phyloP scores from a whole-genome alignment of 1,140 invertebrate species.

The Diprion similis region DNA sequence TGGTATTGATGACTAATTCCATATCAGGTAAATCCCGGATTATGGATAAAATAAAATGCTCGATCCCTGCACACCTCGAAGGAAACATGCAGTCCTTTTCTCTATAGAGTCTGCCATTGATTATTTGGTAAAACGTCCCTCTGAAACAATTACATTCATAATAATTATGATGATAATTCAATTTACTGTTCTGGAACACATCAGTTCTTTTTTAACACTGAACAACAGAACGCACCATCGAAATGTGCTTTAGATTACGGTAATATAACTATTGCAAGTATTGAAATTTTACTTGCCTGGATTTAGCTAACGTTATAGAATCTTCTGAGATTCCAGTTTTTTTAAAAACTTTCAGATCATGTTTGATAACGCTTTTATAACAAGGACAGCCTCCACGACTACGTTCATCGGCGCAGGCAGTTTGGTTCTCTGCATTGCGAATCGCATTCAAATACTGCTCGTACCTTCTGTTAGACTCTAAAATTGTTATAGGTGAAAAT shows the following conservation, averaged over 20 bases:
- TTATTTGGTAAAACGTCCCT: conserved; percentile 87
- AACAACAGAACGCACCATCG: not conserved
- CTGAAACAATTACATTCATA: conserved; percentile 51
- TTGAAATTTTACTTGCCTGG: conserved; percentile 58
- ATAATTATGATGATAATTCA: conserved; percentile 19
- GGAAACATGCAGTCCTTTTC: conserved; percentile 91
- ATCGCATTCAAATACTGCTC: conserved; percentile 41
- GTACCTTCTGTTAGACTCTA: conserved; percentile 41
- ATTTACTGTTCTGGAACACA: conserved; percentile 23
- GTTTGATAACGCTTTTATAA: conserved; percentile 68
- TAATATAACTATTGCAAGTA: conserved; percentile 27
- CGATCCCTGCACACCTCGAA: conserved; percentile 86
- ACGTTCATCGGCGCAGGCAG: conserved; percentile 38
- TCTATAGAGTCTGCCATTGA: conserved; percentile 81
- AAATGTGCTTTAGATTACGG: not conserved
- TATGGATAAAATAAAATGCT: conserved; percentile 82
- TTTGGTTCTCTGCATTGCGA: conserved; percentile 33
- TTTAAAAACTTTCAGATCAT: conserved; percentile 75
- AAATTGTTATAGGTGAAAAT: not conserved
- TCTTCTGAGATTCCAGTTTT: conserved; percentile 71
- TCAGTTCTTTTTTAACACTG: conserved; percentile 14
- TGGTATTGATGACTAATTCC: conserved; percentile 88
- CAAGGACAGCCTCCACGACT: conserved; percentile 66
- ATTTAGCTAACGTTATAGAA: conserved; percentile 66
- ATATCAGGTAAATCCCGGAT: conserved; percentile 76